These are phyloP conservation scores for Drosophila ficusphila DNA, from an alignment of 1,140 invertebrate species.

Conservation along the genomic window DNA sequence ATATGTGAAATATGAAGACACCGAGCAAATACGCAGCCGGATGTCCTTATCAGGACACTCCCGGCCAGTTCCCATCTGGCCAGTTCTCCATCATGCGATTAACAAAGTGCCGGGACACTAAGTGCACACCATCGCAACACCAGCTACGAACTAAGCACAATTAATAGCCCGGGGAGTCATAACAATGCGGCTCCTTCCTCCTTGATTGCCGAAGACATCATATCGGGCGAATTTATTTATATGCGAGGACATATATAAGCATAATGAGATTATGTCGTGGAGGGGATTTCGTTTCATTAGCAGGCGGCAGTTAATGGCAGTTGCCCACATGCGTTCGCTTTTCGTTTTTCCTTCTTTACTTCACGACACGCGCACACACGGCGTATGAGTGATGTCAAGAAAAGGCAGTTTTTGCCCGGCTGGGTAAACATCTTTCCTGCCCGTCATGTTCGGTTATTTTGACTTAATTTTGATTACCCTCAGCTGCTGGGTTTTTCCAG, in stretches of 20 bases:
- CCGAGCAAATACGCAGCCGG: constrained; percentile 24
- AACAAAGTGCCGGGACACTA: constrained; percentile 74
- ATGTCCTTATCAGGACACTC: constrained; percentile 27
- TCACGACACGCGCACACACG: constrained; percentile 20
- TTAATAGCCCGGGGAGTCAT: constrained; percentile 65
- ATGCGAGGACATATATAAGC: constrained; percentile 59
- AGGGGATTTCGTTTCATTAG: constrained; percentile 72
- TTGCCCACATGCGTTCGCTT: constrained; percentile 5
- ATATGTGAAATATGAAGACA: constrained; percentile 74
- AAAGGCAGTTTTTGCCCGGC: background rate
- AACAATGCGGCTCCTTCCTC: constrained; percentile 49
- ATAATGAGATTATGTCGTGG: constrained; percentile 72
- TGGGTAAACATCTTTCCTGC: constrained; percentile 11
- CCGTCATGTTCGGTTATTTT: constrained; percentile 31
- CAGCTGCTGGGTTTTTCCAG: constrained; percentile 1
- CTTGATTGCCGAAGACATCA: constrained; percentile 32
- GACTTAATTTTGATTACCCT: constrained; percentile 18
- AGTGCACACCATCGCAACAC: constrained; percentile 46
- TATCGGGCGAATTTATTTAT: constrained; percentile 43
- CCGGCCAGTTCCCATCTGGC: constrained; percentile 27
- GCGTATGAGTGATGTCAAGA: constrained; percentile 29
- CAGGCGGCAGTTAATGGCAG: constrained; percentile 20
- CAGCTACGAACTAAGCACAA: constrained; percentile 79
- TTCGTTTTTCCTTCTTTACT: background rate
- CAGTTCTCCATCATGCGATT: constrained; percentile 65